Base-by-base conservation (phyloP, 2,797 vertebrate genomes). In the Orestias chungarensis region DNA sequence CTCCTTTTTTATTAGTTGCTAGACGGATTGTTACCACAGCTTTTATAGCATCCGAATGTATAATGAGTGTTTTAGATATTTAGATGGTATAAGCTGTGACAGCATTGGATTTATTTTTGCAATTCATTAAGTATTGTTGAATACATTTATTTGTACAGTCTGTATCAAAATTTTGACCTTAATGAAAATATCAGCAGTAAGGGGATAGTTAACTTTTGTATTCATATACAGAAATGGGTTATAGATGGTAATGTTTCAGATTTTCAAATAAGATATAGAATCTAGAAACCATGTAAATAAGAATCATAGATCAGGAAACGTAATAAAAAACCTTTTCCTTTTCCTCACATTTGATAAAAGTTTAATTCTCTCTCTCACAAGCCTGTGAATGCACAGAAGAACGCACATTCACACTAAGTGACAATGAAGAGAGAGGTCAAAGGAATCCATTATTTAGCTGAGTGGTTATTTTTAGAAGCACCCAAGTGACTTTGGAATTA, bases 401-500 rank as follows among this genome's bases (percentile, higher is more conserved):
- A 47, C 31, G 31, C 29, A n/a, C 64, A 70, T 73, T 59, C 74
- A 67, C 25, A 76, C 57, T 49, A 70, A 85, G 79, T 79, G 78
- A 91, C 90, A 92, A 88, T 85, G 81, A 80, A 86, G 77, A 88
- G 85, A 75, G 27, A 82, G 90, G 89, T 92, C 88, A 91, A 86
- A 89, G 49, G 66, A 89, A 93, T 91, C 70, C 77, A 93, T 92
- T 91, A 93, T 91, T 91, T 82, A 91, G 82, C 77, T 76, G 78
- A 81, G 71, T 68, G 82, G 76, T n/a, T 92, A 92, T 93, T 92
- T 91, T 91, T 91, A 90, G 90, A 84, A 82, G 76, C 80, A 89
- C 83, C 89, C 88, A 1, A 15, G 80, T 89, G 90, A 88, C 88
- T 90, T 90, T 86, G 85, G 83, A 92, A 93, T 93, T 87, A 93